Conservation (phyloP, 2,888 invertebrate genomes). For the Tortrix viridana region DNA sequence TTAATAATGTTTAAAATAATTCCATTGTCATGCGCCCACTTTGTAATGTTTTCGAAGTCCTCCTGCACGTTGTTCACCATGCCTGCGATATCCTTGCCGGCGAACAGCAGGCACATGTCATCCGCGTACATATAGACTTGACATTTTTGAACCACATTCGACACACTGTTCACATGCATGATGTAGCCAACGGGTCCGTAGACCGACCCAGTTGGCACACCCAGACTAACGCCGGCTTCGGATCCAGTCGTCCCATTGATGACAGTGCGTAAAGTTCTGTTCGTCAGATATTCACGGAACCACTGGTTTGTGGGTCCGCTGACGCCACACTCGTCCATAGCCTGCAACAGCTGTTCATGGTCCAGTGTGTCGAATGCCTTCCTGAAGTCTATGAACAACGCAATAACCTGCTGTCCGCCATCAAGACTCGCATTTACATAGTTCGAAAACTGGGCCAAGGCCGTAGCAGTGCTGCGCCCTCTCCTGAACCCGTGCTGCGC, state of each 20-base stretch:
- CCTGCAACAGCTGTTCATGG: conserved; percentile 33
- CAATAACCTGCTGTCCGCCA: background rate
- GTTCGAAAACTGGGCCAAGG: too few relatives aligned
- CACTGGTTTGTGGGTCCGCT: conserved; percentile 37
- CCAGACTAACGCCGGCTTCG: conserved; percentile 6
- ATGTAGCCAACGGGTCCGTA: too few relatives aligned
- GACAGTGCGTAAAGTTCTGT: conserved; percentile 16
- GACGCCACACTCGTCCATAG: conserved; percentile 42
- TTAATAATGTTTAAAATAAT: conserved; percentile 28
- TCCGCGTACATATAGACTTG: conserved; percentile 39
- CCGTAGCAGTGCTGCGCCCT: too few relatives aligned
- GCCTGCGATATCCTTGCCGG: conserved; percentile 10
- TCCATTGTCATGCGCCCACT: conserved; percentile 38
- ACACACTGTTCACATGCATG: too few relatives aligned
- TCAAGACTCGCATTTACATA: too few relatives aligned
- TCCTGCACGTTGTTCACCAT: conserved; percentile 34
- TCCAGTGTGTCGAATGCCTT: conserved; percentile 41
- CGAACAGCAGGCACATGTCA: conserved; percentile 38
- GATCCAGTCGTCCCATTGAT: background rate
- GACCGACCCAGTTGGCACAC: conserved; percentile 42
- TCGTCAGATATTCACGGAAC: conserved; percentile 26
- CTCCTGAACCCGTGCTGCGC: too few relatives aligned
- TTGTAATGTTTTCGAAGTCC: conserved; percentile 32
- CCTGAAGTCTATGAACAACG: conserved; percentile 38
- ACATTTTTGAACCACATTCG: conserved; percentile 8